Percentiles rank a stretch among this genome's conserved stretches.
Conservation (phyloP, 2,797 vertebrate genomes). For the Knipowitschia caucasica region DNA sequence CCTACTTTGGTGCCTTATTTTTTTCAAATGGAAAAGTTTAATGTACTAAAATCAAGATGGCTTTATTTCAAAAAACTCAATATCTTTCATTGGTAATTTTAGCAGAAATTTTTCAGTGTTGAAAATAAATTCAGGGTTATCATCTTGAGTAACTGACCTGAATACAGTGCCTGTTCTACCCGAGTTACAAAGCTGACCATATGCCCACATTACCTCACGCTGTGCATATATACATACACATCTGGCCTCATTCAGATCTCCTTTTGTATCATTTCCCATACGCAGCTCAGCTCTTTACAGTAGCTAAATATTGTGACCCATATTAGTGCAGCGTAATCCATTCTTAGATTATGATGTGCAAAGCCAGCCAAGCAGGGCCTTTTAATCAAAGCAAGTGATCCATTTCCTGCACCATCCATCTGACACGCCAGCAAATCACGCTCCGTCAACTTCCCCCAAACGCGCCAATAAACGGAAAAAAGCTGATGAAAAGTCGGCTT, state of each 20-base stretch:
- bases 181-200: background rate
- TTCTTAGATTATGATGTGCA: conserved; percentile 70
- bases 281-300: conserved; percentile 25
- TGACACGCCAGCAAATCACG: conserved; percentile 55
- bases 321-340: conserved; percentile 67
- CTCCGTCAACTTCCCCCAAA: conserved; percentile 45
- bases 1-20: too few species aligned
- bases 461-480: conserved; percentile 39
- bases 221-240: background rate
- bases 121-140: too few species aligned
- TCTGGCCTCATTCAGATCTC: conserved; percentile 21
- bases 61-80: too few species aligned
- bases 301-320: conserved; percentile 70
- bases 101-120: too few species aligned
- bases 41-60: too few species aligned
- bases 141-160: too few species aligned
- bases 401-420: conserved; percentile 60
- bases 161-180: too few species aligned
- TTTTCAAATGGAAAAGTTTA: too few species aligned
- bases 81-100: too few species aligned
- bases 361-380: conserved; percentile 58
- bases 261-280: conserved; percentile 18
- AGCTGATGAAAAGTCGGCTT: conserved; percentile 25
- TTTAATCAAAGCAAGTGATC: conserved; percentile 74
- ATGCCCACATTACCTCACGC: background rate